phyloP scores from a whole-genome alignment of 2,797 vertebrate species.

The Cossypha caffra region DNA sequence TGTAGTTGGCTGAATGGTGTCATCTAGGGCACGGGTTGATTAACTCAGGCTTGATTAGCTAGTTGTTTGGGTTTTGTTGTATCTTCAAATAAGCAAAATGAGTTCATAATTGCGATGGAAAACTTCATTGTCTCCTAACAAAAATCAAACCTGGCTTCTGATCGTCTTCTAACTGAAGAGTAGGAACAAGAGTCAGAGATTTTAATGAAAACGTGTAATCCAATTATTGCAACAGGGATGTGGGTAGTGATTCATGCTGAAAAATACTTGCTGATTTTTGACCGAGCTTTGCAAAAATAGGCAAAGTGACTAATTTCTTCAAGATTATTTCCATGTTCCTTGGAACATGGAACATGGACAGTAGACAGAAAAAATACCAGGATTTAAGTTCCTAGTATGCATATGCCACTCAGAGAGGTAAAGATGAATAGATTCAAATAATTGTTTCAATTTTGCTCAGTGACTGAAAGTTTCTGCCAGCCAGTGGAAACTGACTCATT shows the following conservation, averaged over 20 bases:
- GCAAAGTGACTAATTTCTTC: slow-evolving; percentile 7
- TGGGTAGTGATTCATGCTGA: slow-evolving; percentile 19
- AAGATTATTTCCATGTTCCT: background rate
- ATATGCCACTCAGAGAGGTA: background rate
- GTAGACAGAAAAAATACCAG: background rate
- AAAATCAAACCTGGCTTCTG: background rate
- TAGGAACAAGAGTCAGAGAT: background rate
- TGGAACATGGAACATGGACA: background rate
- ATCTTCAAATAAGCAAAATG: background rate
- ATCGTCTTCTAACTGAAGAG: background rate
- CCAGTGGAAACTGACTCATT: background rate
- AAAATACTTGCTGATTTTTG: slow-evolving; percentile 37
- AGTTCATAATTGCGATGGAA: background rate
- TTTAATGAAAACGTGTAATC: slow-evolving; percentile 11
- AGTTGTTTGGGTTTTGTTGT: background rate
- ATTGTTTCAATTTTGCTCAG: background rate
- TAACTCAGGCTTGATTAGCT: background rate
- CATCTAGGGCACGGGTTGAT: background rate
- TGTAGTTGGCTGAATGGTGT: background rate
- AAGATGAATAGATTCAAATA: background rate
- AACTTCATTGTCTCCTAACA: background rate
- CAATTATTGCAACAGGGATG: background rate
- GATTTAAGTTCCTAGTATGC: background rate
- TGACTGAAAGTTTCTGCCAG: background rate
- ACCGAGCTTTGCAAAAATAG: background rate